Conservation (phyloP, 2,888 invertebrate species). For the Cheilosia urbana region DNA sequence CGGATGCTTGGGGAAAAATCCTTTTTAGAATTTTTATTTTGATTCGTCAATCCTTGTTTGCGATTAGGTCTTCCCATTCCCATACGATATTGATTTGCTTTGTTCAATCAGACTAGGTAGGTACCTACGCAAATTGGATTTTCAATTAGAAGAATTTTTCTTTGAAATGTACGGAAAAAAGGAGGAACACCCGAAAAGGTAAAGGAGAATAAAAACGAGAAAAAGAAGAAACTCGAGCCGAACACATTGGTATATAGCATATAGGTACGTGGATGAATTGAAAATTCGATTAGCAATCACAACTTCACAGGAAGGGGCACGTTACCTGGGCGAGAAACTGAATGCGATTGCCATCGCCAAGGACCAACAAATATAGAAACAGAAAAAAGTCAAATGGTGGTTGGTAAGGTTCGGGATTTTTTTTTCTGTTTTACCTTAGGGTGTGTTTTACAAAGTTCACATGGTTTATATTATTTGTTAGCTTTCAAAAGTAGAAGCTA, state of each 20-base stretch:
- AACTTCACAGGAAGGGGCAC: slow-evolving; percentile 39
- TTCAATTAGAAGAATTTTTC: slow-evolving; percentile 60
- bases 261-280: neutral
- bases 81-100: slow-evolving; percentile 55
- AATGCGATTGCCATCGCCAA: slow-evolving; percentile 17
- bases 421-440: neutral
- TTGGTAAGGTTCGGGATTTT: slow-evolving; percentile 6
- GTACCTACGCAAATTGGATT: slow-evolving; percentile 67
- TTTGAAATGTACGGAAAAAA: neutral
- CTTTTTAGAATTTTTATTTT: neutral
- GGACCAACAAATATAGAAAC: neutral
- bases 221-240: slow-evolving; percentile 6
- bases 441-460: no score
- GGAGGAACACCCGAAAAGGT: neutral
- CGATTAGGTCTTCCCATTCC: slow-evolving; percentile 18
- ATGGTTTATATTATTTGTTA: no score
- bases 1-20: neutral
- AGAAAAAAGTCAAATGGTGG: slow-evolving; percentile 24
- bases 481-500: no score
- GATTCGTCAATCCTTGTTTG: neutral
- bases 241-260: neutral
- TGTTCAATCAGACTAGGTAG: slow-evolving; percentile 61
- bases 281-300: slow-evolving; percentile 69
- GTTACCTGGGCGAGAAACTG: slow-evolving; percentile 30
- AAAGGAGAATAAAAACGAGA: slow-evolving; percentile 5